These are phyloP conservation scores for Holacanthella duospinosa DNA, from an alignment of 2,888 invertebrate genomes.

Conservation along the genomic window DNA sequence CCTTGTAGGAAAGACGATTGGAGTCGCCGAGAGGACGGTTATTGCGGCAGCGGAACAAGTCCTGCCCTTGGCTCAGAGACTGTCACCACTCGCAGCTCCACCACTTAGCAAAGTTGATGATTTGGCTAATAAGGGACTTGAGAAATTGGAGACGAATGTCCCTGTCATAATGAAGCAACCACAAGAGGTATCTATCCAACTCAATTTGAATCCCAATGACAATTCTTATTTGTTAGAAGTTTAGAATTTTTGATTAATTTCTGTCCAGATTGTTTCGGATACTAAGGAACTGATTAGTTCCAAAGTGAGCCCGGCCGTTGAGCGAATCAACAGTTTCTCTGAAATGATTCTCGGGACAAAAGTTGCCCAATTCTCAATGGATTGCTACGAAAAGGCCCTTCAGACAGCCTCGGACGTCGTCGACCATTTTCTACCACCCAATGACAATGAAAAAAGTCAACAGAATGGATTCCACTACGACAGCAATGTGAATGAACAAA, in stretches of 20 bases:
- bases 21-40: slow-evolving; percentile 17
- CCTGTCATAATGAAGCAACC: slow-evolving; percentile 31
- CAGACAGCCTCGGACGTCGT: slow-evolving; percentile 14
- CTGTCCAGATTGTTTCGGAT: slow-evolving; percentile 19
- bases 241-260: slow-evolving; percentile 3
- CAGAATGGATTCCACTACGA: slow-evolving; percentile 9
- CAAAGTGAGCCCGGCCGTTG: slow-evolving; percentile 17
- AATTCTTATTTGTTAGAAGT: not conserved
- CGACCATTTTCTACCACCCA: slow-evolving; percentile 25
- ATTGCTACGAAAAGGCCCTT: slow-evolving; percentile 24
- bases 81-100: slow-evolving; percentile 17
- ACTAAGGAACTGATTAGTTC: slow-evolving; percentile 19
- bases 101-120: slow-evolving; percentile 26
- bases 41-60: slow-evolving; percentile 14
- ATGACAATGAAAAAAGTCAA: slow-evolving; percentile 7
- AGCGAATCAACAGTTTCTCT: slow-evolving; percentile 16
- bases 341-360: slow-evolving; percentile 18
- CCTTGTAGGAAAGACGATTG: slow-evolving; percentile 18
- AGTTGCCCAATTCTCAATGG: slow-evolving; percentile 23
- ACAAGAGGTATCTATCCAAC: slow-evolving; percentile 20
- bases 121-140: slow-evolving; percentile 26
- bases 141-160: slow-evolving; percentile 21
- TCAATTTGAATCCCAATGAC: no score
- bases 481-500: slow-evolving; percentile 13
- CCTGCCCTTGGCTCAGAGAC: slow-evolving; percentile 21